phyloP scores from a whole-genome alignment of 2,113 vertebrate species.

The Delphinapterus leucas region DNA sequence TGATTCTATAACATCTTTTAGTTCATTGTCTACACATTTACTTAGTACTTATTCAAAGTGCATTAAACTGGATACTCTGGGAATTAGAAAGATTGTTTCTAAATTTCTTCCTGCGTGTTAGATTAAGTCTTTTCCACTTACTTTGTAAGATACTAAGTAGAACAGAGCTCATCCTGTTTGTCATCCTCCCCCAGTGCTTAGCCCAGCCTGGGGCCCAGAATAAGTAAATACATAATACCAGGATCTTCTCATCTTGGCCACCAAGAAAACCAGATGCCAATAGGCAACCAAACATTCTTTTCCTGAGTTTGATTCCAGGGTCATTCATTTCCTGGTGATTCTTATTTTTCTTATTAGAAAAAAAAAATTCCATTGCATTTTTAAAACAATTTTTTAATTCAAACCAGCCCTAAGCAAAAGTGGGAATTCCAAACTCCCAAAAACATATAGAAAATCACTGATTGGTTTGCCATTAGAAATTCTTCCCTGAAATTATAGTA shows the following conservation, averaged over 20 bases:
- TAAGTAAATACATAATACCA: background rate
- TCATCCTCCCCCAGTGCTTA: background rate
- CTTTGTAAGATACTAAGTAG: background rate
- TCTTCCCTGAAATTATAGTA: background rate
- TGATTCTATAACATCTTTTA: background rate
- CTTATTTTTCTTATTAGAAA: background rate
- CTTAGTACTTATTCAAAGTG: background rate
- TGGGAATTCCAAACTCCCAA: background rate
- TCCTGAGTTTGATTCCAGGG: background rate
- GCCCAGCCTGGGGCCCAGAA: background rate
- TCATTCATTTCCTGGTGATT: background rate
- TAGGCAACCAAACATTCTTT: background rate
- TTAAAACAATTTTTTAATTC: background rate
- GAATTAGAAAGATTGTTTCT: background rate
- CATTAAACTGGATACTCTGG: background rate
- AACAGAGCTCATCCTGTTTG: background rate
- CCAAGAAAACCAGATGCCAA: background rate
- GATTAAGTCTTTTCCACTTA: background rate
- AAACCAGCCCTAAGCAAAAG: background rate
- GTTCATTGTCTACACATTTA: background rate
- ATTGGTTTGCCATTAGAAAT: background rate
- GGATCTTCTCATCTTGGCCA: background rate
- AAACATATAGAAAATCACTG: background rate
- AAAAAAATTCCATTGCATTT: background rate
- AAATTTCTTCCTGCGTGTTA: background rate